phyloP scores from a whole-genome alignment of 2,797 vertebrate species.

The Pipistrellus kuhlii region DNA sequence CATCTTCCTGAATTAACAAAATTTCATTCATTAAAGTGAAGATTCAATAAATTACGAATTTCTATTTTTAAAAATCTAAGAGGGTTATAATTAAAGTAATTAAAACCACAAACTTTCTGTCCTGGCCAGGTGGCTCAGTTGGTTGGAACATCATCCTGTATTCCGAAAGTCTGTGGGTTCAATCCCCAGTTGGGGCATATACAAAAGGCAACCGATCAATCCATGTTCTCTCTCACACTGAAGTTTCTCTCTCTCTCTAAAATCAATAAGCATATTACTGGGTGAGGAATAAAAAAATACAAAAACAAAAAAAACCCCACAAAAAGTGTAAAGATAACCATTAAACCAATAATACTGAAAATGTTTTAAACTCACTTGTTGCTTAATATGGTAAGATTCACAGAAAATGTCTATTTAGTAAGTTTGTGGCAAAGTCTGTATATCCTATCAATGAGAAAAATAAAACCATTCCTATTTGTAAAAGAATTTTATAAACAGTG shows the following conservation, averaged over 20 bases:
- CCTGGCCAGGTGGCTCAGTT: not conserved
- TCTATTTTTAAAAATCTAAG: not conserved
- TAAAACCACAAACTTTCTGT: slow-evolving; percentile 22
- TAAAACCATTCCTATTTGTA: not conserved
- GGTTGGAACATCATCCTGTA: not conserved
- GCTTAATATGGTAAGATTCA: not conserved
- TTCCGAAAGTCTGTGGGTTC: not conserved
- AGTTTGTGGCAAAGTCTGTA: not conserved
- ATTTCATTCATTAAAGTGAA: not conserved
- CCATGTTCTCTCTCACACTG: not conserved
- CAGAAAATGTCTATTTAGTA: not conserved
- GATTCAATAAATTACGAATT: not conserved
- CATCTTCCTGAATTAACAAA: not conserved
- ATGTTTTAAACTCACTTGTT: not conserved
- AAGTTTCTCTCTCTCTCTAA: not conserved
- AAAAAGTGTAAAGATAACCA: not conserved
- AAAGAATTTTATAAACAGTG: not conserved
- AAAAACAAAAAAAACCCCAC: not conserved
- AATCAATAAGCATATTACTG: not conserved
- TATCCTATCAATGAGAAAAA: not conserved
- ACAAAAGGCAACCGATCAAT: not conserved
- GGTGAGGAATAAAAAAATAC: not conserved
- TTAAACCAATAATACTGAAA: not conserved
- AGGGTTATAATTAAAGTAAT: not conserved
- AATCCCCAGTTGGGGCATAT: not conserved